Percentiles rank a stretch among this genome's conserved stretches.
These are phyloP conservation scores for Nycticorax nycticorax DNA, from an alignment of 2,113 vertebrate genomes.

Conservation along the genomic window DNA sequence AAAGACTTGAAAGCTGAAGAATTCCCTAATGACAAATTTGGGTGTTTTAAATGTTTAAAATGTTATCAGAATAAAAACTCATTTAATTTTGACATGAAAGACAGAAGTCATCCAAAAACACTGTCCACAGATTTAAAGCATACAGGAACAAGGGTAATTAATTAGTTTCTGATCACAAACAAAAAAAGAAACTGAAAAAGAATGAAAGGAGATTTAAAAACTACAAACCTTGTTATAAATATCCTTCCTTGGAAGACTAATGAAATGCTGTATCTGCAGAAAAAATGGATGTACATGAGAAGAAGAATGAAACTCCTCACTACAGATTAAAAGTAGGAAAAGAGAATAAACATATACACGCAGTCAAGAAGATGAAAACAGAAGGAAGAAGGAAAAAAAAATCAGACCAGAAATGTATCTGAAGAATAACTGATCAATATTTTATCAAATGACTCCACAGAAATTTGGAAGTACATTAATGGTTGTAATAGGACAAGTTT, in stretches of 20 bases:
- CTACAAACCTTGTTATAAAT: neutral
- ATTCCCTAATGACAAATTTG: neutral
- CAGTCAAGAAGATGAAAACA: neutral
- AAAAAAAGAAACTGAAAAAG: neutral
- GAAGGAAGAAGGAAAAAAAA: neutral
- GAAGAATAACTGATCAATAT: neutral
- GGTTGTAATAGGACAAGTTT: neutral
- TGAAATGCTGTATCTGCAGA: neutral
- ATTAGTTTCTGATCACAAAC: neutral
- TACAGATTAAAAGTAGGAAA: neutral
- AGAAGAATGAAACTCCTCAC: neutral
- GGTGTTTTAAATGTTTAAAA: neutral
- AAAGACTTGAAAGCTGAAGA: neutral
- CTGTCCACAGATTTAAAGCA: neutral
- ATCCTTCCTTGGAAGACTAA: neutral
- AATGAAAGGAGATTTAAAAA: neutral
- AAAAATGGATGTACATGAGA: neutral
- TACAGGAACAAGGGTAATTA: neutral
- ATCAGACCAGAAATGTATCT: neutral
- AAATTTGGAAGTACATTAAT: neutral
- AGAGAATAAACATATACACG: neutral
- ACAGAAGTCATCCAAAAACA: neutral
- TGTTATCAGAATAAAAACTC: neutral
- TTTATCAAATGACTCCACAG: neutral
- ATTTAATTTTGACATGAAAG: slow-evolving; percentile 24